Conservation (phyloP, 2,113 vertebrate species). For the Sorex araneus region DNA sequence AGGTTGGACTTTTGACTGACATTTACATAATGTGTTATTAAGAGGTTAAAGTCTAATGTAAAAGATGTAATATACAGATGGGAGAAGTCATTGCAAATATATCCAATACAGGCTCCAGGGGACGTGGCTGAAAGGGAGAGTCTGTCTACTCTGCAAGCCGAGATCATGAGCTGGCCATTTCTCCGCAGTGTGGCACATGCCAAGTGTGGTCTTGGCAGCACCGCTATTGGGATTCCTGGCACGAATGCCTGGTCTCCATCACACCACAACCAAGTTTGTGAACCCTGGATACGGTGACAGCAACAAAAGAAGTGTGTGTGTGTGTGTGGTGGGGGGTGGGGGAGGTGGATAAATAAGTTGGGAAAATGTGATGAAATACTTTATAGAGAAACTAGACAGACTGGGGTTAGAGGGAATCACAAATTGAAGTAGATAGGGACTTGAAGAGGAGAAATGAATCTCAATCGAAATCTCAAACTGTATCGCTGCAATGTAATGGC, state of each 20-base stretch:
- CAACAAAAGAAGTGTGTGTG: no score
- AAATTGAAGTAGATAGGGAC: conserved; percentile 21
- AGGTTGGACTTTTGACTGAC: background rate
- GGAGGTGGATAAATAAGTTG: conserved; percentile 22
- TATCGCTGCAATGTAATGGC: conserved; percentile 10
- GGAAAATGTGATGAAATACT: conserved; percentile 18
- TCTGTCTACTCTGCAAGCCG: no score
- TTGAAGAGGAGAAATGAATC: conserved; percentile 52
- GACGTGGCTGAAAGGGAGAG: no score
- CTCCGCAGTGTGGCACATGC: no score
- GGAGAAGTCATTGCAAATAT: conserved; percentile 16
- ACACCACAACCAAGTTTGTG: no score
- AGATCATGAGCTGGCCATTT: no score
- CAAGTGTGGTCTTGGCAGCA: no score
- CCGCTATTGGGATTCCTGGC: no score
- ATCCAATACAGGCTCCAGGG: no score
- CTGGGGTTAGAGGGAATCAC: background rate
- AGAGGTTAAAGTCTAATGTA: conserved; percentile 64
- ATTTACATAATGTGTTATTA: conserved; percentile 45
- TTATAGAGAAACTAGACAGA: conserved; percentile 52
- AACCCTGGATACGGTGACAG: no score
- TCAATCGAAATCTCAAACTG: conserved; percentile 6
- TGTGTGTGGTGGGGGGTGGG: no score
- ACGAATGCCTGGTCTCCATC: no score
- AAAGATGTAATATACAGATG: conserved; percentile 71